A percentile compares a stretch with the other conserved stretches of the same genome.
These are phyloP conservation scores for Lomographa bimaculata DNA, from an alignment of 2,888 invertebrate genomes.

Conservation along the genomic window DNA sequence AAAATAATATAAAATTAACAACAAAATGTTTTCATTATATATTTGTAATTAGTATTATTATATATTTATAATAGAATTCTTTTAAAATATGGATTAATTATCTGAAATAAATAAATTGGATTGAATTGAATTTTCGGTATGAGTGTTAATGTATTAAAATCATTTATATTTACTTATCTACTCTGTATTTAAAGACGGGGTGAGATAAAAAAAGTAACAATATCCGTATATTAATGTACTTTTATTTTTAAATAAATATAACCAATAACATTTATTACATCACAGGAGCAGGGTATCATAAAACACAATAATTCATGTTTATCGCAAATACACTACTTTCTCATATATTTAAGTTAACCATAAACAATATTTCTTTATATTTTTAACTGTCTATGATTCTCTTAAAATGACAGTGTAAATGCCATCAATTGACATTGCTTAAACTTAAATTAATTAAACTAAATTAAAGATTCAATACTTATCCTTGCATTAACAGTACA, in stretches of 20 bases:
- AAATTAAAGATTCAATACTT: slow-evolving; percentile 55
- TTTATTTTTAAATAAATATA: slow-evolving; percentile 83
- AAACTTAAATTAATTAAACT: slow-evolving; percentile 55
- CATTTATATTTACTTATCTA: too few relatives aligned
- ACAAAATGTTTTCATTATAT: too few relatives aligned
- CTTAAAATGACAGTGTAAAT: slow-evolving; percentile 42
- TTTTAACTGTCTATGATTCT: slow-evolving; percentile 30
- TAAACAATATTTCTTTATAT: slow-evolving; percentile 37
- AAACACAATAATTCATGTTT: slow-evolving; percentile 65
- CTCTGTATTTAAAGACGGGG: too few relatives aligned
- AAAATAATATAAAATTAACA: too few relatives aligned
- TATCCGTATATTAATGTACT: slow-evolving; percentile 76
- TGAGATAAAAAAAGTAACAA: too few relatives aligned
- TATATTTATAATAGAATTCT: too few relatives aligned
- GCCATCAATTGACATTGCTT: slow-evolving; percentile 74
- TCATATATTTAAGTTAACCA: slow-evolving; percentile 38
- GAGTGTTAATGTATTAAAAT: too few relatives aligned
- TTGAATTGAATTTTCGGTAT: too few relatives aligned
- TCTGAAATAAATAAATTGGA: too few relatives aligned
- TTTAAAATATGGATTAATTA: too few relatives aligned
- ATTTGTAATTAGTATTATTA: too few relatives aligned
- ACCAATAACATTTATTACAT: slow-evolving; percentile 84
- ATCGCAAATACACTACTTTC: slow-evolving; percentile 57
- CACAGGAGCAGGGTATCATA: slow-evolving; percentile 82
- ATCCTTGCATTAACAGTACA: slow-evolving; percentile 41